Conservation (phyloP, 2,113 vertebrate genomes). For the Sinosuthora webbiana region DNA sequence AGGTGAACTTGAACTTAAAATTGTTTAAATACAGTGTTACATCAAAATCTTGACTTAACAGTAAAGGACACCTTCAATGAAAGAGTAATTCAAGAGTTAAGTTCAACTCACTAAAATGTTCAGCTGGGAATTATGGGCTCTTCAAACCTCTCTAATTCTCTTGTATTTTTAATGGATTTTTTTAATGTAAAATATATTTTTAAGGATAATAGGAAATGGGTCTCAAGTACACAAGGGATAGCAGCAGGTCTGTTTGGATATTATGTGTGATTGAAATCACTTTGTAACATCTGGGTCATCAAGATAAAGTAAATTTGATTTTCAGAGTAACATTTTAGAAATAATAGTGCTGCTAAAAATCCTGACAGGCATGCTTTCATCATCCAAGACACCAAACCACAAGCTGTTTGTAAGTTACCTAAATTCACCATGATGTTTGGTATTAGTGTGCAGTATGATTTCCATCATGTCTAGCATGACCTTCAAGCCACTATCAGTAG, state of each 20-base stretch:
- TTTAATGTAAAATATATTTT: background rate
- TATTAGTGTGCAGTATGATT: background rate
- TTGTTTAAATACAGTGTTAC: background rate
- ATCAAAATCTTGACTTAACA: background rate
- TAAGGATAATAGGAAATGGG: background rate
- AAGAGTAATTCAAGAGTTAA: background rate
- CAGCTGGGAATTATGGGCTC: background rate
- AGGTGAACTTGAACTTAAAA: background rate
- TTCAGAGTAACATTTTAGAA: background rate
- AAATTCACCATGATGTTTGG: background rate
- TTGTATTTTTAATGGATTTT: background rate
- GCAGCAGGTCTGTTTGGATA: background rate
- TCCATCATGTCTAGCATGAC: background rate
- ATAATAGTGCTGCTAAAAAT: background rate
- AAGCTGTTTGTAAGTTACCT: background rate
- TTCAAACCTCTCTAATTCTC: background rate
- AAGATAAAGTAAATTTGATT: background rate
- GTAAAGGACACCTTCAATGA: background rate
- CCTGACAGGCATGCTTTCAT: background rate
- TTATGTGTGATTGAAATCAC: background rate
- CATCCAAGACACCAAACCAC: background rate
- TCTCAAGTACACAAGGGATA: background rate
- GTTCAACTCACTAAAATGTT: background rate
- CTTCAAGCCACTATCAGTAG: background rate
- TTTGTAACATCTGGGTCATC: background rate